phyloP scores from a whole-genome alignment of 2,888 invertebrate species.

The Lypha dubia region DNA sequence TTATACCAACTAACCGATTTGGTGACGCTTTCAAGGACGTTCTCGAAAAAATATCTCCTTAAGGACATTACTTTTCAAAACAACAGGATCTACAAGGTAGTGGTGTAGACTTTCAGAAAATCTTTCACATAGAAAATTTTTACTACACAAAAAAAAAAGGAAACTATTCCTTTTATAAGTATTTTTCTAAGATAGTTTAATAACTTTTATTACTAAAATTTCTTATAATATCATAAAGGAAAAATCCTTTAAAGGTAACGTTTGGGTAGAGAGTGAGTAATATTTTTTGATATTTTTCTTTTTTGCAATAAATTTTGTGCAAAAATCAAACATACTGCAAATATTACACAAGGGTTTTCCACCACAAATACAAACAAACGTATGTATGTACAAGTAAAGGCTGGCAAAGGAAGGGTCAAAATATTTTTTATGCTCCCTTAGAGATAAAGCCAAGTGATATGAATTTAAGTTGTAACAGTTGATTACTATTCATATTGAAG shows the following conservation, averaged over 20 bases:
- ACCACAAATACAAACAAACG: conserved; percentile 15
- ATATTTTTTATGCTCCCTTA: conserved; percentile 69
- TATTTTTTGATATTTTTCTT: conserved; percentile 69
- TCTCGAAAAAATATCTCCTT: too few relatives aligned
- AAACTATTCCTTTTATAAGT: conserved; percentile 52
- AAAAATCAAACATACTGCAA: conserved; percentile 65
- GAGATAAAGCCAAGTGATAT: conserved; percentile 52
- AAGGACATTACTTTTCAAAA: neutral
- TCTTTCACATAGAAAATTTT: conserved; percentile 22
- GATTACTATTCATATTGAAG: conserved; percentile 53
- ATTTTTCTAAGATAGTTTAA: conserved; percentile 73
- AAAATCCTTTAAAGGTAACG: conserved; percentile 65
- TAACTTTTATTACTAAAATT: conserved; percentile 77
- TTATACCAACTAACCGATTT: too few relatives aligned
- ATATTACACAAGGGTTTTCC: conserved; percentile 62
- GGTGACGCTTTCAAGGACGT: too few relatives aligned
- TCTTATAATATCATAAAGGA: conserved; percentile 65
- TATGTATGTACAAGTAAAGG: neutral
- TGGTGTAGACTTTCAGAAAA: conserved; percentile 21
- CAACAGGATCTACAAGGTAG: neutral
- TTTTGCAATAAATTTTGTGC: conserved; percentile 55
- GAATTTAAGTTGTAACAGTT: neutral
- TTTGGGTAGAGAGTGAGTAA: conserved; percentile 25
- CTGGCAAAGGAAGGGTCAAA: conserved; percentile 57
- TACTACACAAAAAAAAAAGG: conserved; percentile 6